Evolutionary conservation across 2,888 invertebrate species (phyloP).

Genomic region (Branchipolynoe longqiensis): DNA sequence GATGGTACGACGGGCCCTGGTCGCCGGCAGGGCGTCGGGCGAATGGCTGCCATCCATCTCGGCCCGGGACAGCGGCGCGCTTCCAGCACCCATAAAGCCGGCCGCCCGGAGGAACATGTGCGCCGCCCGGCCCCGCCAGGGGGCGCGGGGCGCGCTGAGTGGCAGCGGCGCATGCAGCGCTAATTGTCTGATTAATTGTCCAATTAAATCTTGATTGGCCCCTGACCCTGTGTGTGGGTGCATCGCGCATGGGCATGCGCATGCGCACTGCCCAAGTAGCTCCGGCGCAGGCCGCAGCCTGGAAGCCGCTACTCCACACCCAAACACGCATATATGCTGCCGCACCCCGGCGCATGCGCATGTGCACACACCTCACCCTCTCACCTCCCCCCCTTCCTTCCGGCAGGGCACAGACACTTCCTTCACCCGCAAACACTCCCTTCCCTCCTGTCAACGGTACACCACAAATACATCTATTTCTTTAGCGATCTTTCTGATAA

Average conservation of each 20-base stretch:
- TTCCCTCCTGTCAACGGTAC: too few species aligned
- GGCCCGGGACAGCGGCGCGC: neutral
- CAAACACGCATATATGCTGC: neutral
- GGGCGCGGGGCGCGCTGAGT: neutral
- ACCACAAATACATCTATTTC: too few species aligned
- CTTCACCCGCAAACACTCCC: neutral
- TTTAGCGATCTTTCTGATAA: too few species aligned
- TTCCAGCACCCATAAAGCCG: slow-evolving; percentile 7
- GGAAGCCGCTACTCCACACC: neutral
- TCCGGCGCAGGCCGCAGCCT: too few species aligned
- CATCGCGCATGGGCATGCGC: neutral
- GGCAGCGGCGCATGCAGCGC: neutral
- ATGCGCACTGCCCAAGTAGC: neutral
- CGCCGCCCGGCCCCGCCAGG: neutral
- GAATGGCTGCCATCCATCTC: slow-evolving; percentile 9
- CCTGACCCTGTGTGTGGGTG: neutral
- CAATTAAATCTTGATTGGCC: slow-evolving; percentile 7
- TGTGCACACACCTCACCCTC: neutral
- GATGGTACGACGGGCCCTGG: too few species aligned
- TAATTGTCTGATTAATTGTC: slow-evolving; percentile 41
- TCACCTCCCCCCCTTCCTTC: neutral
- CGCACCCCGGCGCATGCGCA: neutral
- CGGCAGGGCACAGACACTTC: neutral
- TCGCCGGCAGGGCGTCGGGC: too few species aligned
- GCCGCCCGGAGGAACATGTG: slow-evolving; percentile 2